These are phyloP conservation scores for Gymnoscopelus microlampas DNA, from an alignment of 2,797 vertebrate species.

Conservation along the genomic window DNA sequence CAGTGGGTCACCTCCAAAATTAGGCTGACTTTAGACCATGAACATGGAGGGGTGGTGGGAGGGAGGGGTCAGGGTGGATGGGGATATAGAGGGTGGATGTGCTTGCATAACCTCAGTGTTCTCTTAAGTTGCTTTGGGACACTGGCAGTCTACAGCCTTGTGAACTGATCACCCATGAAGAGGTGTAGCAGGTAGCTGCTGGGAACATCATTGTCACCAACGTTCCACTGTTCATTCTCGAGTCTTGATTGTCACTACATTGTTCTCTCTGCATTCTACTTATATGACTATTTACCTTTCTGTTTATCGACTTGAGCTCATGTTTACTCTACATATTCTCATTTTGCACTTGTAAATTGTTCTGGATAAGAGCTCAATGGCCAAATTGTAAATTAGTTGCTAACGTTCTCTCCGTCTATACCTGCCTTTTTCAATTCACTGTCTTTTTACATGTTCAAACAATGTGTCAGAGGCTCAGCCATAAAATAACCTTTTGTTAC, in stretches of 20 bases:
- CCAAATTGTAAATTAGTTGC: slow-evolving; percentile 56
- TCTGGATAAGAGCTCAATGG: too few relatives aligned
- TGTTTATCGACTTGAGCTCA: too few relatives aligned
- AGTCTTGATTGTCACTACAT: too few relatives aligned
- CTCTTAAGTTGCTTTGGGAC: slow-evolving; percentile 56
- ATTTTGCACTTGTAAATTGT: too few relatives aligned
- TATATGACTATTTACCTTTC: too few relatives aligned
- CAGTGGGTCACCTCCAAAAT: slow-evolving; percentile 82
- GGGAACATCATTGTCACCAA: too few relatives aligned
- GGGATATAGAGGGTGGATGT: slow-evolving; percentile 47
- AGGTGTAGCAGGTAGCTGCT: too few relatives aligned
- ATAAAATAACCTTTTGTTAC: slow-evolving; percentile 75
- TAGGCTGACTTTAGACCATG: slow-evolving; percentile 73
- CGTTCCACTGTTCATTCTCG: too few relatives aligned
- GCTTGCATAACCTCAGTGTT: slow-evolving; percentile 57
- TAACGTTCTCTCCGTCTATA: slow-evolving; percentile 41
- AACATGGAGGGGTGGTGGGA: slow-evolving; percentile 52
- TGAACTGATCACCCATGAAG: too few relatives aligned
- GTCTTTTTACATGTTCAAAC: slow-evolving; percentile 75
- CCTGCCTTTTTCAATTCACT: slow-evolving; percentile 30
- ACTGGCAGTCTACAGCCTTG: slow-evolving; percentile 13
- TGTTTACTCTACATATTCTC: too few relatives aligned
- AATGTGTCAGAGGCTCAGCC: slow-evolving; percentile 65
- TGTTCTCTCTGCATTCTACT: too few relatives aligned
- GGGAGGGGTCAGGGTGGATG: slow-evolving; percentile 45